Conservation (phyloP, 2,888 invertebrate species). For the Pharmacophagus antenor region DNA sequence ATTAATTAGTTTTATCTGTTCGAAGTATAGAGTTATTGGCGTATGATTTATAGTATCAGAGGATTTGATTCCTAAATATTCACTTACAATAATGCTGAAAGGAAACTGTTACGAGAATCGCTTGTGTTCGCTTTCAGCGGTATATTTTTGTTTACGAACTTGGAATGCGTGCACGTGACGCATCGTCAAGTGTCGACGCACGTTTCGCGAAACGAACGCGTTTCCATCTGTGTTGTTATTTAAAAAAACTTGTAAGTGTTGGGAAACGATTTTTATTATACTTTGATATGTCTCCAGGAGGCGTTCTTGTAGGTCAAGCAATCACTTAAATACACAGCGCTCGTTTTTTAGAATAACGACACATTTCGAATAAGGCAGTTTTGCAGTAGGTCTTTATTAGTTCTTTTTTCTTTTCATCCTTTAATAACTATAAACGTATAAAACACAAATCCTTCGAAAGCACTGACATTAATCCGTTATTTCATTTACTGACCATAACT, state of each 20-base stretch:
- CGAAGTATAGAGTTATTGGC: background rate
- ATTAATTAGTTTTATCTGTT: too few species aligned
- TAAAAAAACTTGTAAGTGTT: constrained; percentile 8
- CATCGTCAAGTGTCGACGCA: constrained; percentile 49
- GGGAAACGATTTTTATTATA: background rate
- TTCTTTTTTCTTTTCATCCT: too few species aligned
- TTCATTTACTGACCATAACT: too few species aligned
- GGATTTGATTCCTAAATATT: background rate
- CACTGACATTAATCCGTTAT: too few species aligned
- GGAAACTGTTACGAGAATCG: constrained; percentile 31
- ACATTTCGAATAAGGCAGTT: too few species aligned
- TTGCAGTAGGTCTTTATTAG: too few species aligned
- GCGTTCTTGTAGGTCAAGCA: too few species aligned
- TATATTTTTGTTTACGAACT: constrained; percentile 60
- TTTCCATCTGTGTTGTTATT: constrained; percentile 35
- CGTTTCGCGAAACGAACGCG: constrained; percentile 46
- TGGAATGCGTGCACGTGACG: constrained; percentile 56
- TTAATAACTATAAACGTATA: too few species aligned
- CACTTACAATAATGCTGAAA: constrained; percentile 23
- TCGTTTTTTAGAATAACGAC: too few species aligned
- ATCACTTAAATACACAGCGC: too few species aligned
- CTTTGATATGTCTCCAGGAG: too few species aligned
- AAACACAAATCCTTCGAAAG: too few species aligned
- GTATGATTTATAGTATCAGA: background rate
- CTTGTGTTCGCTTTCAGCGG: constrained; percentile 26